phyloP scores from a whole-genome alignment of 2,888 invertebrate genomes.

The Antheraea yamamai region DNA sequence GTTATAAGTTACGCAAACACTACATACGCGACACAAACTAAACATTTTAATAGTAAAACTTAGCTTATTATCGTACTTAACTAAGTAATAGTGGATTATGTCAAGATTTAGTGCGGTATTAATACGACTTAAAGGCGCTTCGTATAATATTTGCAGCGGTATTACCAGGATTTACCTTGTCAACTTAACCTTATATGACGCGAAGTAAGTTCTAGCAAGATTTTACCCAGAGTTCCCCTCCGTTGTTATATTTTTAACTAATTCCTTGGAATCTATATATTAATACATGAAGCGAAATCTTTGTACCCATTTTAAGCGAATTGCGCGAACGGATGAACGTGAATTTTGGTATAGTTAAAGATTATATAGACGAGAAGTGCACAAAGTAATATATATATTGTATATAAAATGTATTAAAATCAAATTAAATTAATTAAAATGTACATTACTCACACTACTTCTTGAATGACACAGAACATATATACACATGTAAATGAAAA shows the following conservation, averaged over 20 bases:
- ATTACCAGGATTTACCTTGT: constrained; percentile 29
- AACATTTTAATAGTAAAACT: constrained; percentile 28
- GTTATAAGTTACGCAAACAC: background rate
- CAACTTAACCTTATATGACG: constrained; percentile 28
- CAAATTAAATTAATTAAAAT: too few species aligned
- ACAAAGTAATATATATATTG: too few species aligned
- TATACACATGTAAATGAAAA: too few species aligned
- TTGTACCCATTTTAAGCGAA: too few species aligned
- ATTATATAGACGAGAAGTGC: too few species aligned
- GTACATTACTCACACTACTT: too few species aligned
- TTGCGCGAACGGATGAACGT: too few species aligned
- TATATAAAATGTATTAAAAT: too few species aligned
- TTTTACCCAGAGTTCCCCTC: background rate
- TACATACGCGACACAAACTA: constrained; percentile 10
- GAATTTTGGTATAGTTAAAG: too few species aligned
- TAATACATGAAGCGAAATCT: too few species aligned
- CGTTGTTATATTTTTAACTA: background rate
- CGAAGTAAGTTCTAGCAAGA: background rate
- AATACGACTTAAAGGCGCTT: constrained; percentile 30
- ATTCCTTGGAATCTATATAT: background rate
- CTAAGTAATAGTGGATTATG: constrained; percentile 35
- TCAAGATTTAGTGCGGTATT: constrained; percentile 28
- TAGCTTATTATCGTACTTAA: constrained; percentile 16
- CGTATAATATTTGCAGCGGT: constrained; percentile 27
- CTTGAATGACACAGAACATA: too few species aligned